Evolutionary conservation across 2,113 vertebrate genomes (phyloP), one percentile per base, ranked within the genome.

Genomic region (Phaethornis superciliosus): DNA sequence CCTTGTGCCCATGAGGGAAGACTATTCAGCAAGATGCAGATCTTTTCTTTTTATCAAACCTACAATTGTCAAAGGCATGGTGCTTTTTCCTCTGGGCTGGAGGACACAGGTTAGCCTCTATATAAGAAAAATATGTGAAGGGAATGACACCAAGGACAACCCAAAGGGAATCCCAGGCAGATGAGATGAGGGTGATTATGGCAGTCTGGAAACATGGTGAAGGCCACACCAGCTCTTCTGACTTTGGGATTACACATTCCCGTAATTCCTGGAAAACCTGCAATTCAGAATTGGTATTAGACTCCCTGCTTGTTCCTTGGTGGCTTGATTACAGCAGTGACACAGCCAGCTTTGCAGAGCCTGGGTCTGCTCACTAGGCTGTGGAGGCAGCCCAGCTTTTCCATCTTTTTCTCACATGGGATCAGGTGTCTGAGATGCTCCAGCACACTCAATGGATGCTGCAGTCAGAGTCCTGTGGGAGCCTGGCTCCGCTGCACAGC

Each of bases 91-190:
- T 79, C 56, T 81, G 55, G 6, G 22, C 58, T 74, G 68, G 42
- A 82, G 76, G 75, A 14, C 37, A 33, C 28, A 55, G 27, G 3
- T 26, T 64, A 78, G 33, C 10, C 10, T 65, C 58, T 40, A 2
- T 6, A 6, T 9, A 24, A 42, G 67, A 54, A 26, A 47, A 47
- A 19, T 19, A 21, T 0, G 0, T 30, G 16, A 21, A 47, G 46
- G 46, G 46, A 47, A 21, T n/a, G 64, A 5, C 3, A 3, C 11
- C 22, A 78, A 81, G 58, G 30, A 65, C 9, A 62, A 60, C 22
- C 13, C 27, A 68, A 59, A 85, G 24, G 9, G 40, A 93, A 23
- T 40, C 1, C 19, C 46, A 23, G 1, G 1, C 5, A n/a, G 17
- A 10, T 42, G 46, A 68, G 27, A 23, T 54, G 46, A 69, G 30